These are phyloP conservation scores for Podarcis siculus DNA, from an alignment of 2,797 vertebrate species.

Conservation along the genomic window DNA sequence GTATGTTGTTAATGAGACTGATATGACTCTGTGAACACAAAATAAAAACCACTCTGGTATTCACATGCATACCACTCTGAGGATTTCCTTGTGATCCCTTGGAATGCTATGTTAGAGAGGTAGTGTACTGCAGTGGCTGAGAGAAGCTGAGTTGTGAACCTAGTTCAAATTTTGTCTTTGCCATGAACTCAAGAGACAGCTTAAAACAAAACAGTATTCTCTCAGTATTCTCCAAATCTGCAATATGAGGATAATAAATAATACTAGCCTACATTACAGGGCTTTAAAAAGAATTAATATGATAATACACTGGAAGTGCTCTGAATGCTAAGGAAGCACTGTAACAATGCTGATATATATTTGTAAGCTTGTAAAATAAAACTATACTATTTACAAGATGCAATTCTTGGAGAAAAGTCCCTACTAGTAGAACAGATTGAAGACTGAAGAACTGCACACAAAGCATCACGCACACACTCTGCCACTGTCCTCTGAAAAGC, in stretches of 20 bases:
- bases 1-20: not conserved
- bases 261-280: not conserved
- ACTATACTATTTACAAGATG: too few relatives aligned
- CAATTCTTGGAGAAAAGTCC: not conserved
- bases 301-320: not conserved
- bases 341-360: not conserved
- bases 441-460: not conserved
- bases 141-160: not conserved
- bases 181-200: not conserved
- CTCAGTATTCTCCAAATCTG: not conserved
- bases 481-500: not conserved
- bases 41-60: not conserved
- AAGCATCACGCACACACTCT: not conserved
- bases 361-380: not conserved
- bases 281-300: not conserved
- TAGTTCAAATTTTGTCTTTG: not conserved
- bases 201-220: not conserved
- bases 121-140: not conserved
- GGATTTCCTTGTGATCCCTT: not conserved
- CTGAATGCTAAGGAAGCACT: not conserved
- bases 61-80: not conserved
- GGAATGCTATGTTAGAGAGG: not conserved
- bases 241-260: not conserved
- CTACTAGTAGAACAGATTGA: not conserved
- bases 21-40: not conserved